Conservation (phyloP, 1,140 invertebrate species). For the Lordiphosa collinella region DNA sequence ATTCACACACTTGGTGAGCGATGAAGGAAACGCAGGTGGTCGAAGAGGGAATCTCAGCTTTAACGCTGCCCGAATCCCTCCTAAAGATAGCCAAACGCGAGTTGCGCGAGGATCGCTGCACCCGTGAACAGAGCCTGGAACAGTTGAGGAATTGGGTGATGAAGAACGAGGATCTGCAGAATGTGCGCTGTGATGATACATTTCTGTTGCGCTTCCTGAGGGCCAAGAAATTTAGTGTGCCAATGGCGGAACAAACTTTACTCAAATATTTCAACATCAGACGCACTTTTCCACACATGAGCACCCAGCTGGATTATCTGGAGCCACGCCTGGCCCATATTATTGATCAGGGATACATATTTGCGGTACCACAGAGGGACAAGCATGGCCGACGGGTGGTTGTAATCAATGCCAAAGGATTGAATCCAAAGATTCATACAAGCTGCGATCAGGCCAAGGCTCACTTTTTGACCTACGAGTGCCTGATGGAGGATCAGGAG, state of each 20-base stretch:
- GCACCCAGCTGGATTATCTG: constrained; percentile 84
- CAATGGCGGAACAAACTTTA: constrained; percentile 88
- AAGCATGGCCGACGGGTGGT: constrained; percentile 86
- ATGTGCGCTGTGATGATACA: constrained; percentile 85
- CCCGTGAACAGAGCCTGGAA: constrained; percentile 82
- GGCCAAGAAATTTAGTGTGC: constrained; percentile 89
- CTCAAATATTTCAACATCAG: constrained; percentile 89
- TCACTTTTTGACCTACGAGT: constrained; percentile 86
- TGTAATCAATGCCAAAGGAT: constrained; percentile 84
- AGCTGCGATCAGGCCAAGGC: constrained; percentile 85
- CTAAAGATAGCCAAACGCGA: constrained; percentile 83
- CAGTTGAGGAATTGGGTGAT: constrained; percentile 85
- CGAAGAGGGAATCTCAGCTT: constrained; percentile 27
- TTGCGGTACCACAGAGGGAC: constrained; percentile 87
- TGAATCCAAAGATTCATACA: constrained; percentile 84
- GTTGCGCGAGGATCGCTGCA: constrained; percentile 83
- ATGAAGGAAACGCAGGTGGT: constrained; percentile 58
- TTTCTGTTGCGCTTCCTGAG: constrained; percentile 89
- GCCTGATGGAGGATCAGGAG: constrained; percentile 85
- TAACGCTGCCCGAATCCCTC: constrained; percentile 77
- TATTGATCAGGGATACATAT: constrained; percentile 85
- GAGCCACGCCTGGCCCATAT: constrained; percentile 83
- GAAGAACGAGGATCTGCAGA: constrained; percentile 84
- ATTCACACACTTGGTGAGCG: not conserved
- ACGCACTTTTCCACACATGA: constrained; percentile 83